These are phyloP conservation scores for Muntiacus reevesi DNA, from an alignment of 2,113 vertebrate genomes.

Conservation along the genomic window DNA sequence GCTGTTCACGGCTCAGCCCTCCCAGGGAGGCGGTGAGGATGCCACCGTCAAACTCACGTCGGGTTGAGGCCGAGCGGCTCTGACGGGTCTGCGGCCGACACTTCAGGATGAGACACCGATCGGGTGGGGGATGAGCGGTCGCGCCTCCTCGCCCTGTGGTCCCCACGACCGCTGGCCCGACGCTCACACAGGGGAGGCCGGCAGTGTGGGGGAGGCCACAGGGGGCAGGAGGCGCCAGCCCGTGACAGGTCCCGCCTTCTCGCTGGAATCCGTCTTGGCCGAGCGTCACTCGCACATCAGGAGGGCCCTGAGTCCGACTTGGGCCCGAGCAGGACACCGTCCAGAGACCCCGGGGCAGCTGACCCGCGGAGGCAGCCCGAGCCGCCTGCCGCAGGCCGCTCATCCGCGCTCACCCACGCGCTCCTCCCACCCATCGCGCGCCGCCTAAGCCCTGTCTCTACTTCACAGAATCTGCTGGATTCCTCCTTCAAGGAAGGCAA, in stretches of 20 bases:
- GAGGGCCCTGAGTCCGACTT: not conserved
- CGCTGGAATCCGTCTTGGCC: not conserved
- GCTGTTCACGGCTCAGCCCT: accelerated
- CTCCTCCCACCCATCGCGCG: accelerated
- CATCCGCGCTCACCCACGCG: too few relatives aligned
- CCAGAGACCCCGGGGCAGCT: not conserved
- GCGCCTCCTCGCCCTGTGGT: not conserved
- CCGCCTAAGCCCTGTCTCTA: not conserved
- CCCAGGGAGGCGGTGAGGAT: not conserved
- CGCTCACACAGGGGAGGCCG: accelerated
- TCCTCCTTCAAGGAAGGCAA: not conserved
- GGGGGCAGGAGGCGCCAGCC: not conserved
- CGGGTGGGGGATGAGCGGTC: accelerated
- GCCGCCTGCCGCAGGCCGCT: accelerated
- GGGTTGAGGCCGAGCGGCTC: not conserved
- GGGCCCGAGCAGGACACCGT: not conserved
- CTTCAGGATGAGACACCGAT: too few relatives aligned
- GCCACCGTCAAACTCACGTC: accelerated
- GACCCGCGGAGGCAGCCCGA: accelerated
- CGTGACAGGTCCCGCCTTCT: not conserved
- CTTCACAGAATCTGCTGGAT: not conserved
- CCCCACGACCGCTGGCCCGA: accelerated
- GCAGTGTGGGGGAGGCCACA: accelerated
- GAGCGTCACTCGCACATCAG: not conserved
- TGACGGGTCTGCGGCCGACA: accelerated